These are phyloP conservation scores for Phalera bucephala DNA, from an alignment of 2,888 invertebrate species.

Conservation along the genomic window DNA sequence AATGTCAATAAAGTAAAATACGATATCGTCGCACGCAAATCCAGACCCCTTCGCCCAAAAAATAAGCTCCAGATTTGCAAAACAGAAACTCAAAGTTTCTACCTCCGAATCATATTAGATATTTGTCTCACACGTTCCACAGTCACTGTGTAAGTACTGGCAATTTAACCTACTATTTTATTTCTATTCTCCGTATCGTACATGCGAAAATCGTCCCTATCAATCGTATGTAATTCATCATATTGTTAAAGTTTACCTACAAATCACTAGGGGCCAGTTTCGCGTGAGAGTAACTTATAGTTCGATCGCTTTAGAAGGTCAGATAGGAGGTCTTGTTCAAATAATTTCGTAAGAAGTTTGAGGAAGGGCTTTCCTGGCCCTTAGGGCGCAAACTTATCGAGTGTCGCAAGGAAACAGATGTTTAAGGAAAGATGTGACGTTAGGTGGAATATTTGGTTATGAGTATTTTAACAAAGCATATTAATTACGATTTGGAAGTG, in stretches of 20 bases:
- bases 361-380: constrained; percentile 62
- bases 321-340: constrained; percentile 55
- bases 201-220: constrained; percentile 46
- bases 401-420: constrained; percentile 43
- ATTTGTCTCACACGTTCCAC: constrained; percentile 30
- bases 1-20: constrained; percentile 25
- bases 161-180: constrained; percentile 30
- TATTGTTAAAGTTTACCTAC: constrained; percentile 30
- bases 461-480: too few species aligned
- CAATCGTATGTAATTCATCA: constrained; percentile 34
- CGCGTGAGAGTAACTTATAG: constrained; percentile 36
- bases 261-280: constrained; percentile 45
- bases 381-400: constrained; percentile 65
- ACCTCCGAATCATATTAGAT: constrained; percentile 22
- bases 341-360: constrained; percentile 76
- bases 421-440: constrained; percentile 33
- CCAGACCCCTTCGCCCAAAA: background rate
- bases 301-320: constrained; percentile 33
- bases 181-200: constrained; percentile 27
- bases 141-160: constrained; percentile 29
- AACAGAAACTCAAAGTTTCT: constrained; percentile 7
- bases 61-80: constrained; percentile 8
- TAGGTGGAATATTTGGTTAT: constrained; percentile 29
- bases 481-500: too few species aligned
- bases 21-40: background rate